These are phyloP conservation scores for Balanococcus diminutus DNA, from an alignment of 2,888 invertebrate genomes.

Conservation along the genomic window DNA sequence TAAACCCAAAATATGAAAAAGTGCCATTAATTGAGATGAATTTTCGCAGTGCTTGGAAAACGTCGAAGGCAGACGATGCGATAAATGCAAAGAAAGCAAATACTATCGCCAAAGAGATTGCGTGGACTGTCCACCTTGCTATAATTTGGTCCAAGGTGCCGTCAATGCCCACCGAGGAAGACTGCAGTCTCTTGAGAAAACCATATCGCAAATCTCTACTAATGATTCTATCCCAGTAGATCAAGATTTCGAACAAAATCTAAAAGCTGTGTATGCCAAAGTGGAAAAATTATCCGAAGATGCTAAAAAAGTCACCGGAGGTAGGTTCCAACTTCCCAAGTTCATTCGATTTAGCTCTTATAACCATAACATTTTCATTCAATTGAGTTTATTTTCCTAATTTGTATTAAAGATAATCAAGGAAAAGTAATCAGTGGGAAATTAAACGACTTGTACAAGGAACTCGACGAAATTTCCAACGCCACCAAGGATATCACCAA, in stretches of 20 bases:
- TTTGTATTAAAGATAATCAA: not conserved
- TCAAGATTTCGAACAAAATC: slow-evolving; percentile 83
- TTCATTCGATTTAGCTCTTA: not conserved
- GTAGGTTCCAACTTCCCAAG: not conserved
- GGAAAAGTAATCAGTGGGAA: slow-evolving; percentile 40
- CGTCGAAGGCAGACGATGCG: slow-evolving; percentile 92
- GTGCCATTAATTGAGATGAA: not conserved
- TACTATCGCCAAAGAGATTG: slow-evolving; percentile 88
- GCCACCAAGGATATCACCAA: slow-evolving; percentile 43
- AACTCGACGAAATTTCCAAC: slow-evolving; percentile 44
- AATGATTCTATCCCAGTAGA: slow-evolving; percentile 92
- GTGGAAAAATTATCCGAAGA: slow-evolving; percentile 77
- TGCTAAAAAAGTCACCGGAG: slow-evolving; percentile 66
- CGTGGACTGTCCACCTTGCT: slow-evolving; percentile 91
- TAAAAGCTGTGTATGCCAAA: slow-evolving; percentile 76
- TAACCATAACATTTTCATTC: too few species aligned
- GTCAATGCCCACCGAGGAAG: slow-evolving; percentile 78
- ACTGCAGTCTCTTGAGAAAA: slow-evolving; percentile 74
- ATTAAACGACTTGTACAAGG: slow-evolving; percentile 43
- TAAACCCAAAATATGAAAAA: not conserved
- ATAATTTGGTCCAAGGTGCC: slow-evolving; percentile 88
- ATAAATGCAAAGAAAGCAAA: slow-evolving; percentile 96
- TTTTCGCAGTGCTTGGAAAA: slow-evolving; percentile 69
- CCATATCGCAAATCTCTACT: slow-evolving; percentile 86
- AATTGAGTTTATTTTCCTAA: too few species aligned